Evolutionary conservation across 2,113 vertebrate species (phyloP), one percentile per base, ranked within the genome.

Genomic region (Halichoeres trimaculatus): DNA sequence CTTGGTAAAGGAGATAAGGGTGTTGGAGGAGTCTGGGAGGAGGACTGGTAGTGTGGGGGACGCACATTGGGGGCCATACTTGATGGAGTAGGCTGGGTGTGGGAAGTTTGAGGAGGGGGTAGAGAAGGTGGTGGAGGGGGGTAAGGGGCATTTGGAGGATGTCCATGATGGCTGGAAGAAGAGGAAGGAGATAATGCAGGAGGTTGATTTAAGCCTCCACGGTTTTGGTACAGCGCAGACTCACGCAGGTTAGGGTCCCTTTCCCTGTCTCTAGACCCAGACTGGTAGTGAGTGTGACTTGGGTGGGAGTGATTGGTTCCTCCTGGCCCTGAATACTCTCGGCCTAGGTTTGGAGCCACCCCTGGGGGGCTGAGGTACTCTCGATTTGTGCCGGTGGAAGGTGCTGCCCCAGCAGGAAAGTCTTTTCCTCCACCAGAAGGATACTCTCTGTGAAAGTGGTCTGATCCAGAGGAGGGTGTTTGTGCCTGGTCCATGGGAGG

Each of bases 361-460:
- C 91, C 89, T 24, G 94, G 88, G 38, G 94, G 91, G 70, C 89
- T 95, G 51, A 92, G 88, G 84, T 93, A 94, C 80, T 95, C 93
- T 45, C 93, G 85, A 70, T 89, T 88, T 40, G 93, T 83, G 65
- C 85, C 90, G 59, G 85, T 70, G 16, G 92, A 83, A 64, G 91
- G 50, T 59, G 90, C 86, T 1, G 56, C 78, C 16, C 85, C 88
- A 24, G 90, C 19, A 72, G 88, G 80, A 85, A 91, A 93, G n/a
- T 94, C 93, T 72, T 91, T 93, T 41, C 81, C 85, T 72, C 84
- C 89, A 1, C 85, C 45, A 26, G 91, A 77, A 54, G 93, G 87
- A 69, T 92, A 94, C 22, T 95, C 94, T 85, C 93, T 92, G 74
- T 94, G 91, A 72, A 94, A 94, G 82, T 93, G 93, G 40, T 95